Conservation (phyloP, 2,797 vertebrate species). For the Gorsachius magnificus region DNA sequence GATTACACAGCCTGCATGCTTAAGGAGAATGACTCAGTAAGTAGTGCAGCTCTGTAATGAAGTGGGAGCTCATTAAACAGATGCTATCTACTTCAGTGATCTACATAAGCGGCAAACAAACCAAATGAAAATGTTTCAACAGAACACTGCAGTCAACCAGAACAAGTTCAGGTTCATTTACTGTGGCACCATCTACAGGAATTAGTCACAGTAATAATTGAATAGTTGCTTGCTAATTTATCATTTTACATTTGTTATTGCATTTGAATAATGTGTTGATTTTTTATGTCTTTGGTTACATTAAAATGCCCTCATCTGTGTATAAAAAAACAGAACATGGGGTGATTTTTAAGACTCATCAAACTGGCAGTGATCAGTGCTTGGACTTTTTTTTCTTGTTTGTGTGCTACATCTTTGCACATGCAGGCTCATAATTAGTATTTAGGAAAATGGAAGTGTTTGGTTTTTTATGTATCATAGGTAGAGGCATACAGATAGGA, state of each 20-base stretch:
- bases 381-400: background rate
- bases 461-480: background rate
- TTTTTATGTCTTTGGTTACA: slow-evolving; percentile 41
- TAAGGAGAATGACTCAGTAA: slow-evolving; percentile 73
- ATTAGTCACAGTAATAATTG: slow-evolving; percentile 78
- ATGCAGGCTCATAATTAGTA: background rate
- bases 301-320: slow-evolving; percentile 42
- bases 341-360: slow-evolving; percentile 16
- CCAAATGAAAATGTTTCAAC: slow-evolving; percentile 75
- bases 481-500: background rate
- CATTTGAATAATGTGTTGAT: slow-evolving; percentile 70
- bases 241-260: slow-evolving; percentile 76
- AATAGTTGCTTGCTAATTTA: slow-evolving; percentile 77
- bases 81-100: slow-evolving; percentile 74
- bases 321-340: slow-evolving; percentile 4
- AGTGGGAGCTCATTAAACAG: slow-evolving; percentile 81
- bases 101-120: slow-evolving; percentile 70
- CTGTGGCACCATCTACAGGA: slow-evolving; percentile 72
- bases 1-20: slow-evolving; percentile 68
- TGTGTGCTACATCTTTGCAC: background rate
- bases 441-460: background rate
- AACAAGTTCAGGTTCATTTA: slow-evolving; percentile 79
- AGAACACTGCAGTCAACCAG: slow-evolving; percentile 75
- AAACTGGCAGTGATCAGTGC: background rate
- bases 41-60: slow-evolving; percentile 69